Evolutionary conservation across 2,888 invertebrate species (phyloP).

Genomic region (Teleiodes luculella): DNA sequence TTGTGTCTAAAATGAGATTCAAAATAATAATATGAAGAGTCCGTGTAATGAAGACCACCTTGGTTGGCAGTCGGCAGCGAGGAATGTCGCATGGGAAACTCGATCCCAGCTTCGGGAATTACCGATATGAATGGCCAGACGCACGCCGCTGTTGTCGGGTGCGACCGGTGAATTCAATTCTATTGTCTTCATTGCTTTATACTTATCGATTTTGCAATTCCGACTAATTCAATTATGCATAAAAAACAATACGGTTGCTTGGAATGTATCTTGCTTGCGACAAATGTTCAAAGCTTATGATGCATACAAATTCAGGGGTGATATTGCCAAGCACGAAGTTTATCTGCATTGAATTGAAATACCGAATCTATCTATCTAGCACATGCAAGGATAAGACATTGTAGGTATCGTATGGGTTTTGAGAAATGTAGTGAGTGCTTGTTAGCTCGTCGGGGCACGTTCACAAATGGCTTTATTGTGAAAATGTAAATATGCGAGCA

Average conservation of each 20-base stretch:
- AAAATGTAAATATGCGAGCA: slow-evolving; percentile 72
- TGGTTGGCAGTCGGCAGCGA: slow-evolving; percentile 39
- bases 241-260: slow-evolving; percentile 33
- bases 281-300: slow-evolving; percentile 22
- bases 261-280: slow-evolving; percentile 40
- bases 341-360: slow-evolving; percentile 34
- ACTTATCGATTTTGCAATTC: slow-evolving; percentile 8
- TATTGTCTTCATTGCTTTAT: slow-evolving; percentile 29
- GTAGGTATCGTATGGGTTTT: slow-evolving; percentile 58
- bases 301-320: slow-evolving; percentile 37
- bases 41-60: slow-evolving; percentile 41
- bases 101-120: slow-evolving; percentile 45
- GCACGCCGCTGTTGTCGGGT: slow-evolving; percentile 26
- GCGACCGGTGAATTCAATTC: slow-evolving; percentile 33
- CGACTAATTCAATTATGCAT: slow-evolving; percentile 5
- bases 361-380: slow-evolving; percentile 40
- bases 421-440: slow-evolving; percentile 58
- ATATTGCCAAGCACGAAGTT: slow-evolving; percentile 34
- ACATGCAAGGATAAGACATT: slow-evolving; percentile 58
- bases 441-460: slow-evolving; percentile 63
- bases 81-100: slow-evolving; percentile 54
- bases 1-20: slow-evolving; percentile 8
- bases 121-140: slow-evolving; percentile 37
- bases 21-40: slow-evolving; percentile 3
- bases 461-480: slow-evolving; percentile 70